Base-by-base conservation (phyloP, 2,797 vertebrate genomes). In the Smutsia gigantea region DNA sequence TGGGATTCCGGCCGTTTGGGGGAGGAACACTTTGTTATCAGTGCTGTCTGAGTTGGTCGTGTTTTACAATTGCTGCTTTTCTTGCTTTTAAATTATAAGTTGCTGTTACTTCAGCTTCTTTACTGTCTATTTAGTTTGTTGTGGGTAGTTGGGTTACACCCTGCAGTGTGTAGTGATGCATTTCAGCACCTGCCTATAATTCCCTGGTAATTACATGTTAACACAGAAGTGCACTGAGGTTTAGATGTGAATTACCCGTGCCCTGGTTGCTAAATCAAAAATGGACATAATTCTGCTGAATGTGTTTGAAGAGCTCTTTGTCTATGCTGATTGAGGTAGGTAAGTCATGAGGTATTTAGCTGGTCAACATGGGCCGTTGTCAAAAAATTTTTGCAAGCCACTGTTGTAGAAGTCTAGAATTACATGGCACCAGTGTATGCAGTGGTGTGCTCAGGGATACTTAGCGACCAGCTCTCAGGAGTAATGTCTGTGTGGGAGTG, bases 41-140 rank as follows among this genome's bases (percentile, higher is more conserved):
- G 42, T 6, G 31, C 42, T 31, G 29, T 69, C 57, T 37, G 17
- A 85, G n/a, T n/a, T 27, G 53, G 53, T 49, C 37, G 13, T 34
- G n/a, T 74, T 94, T 91, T 64, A 59, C 25, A 51, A 15, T 19
- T 13, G 63, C 86, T 14, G 59, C 31, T 81, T 55, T 84, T 87
- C 55, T 91, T 29, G 34, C 64, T 88, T 90, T 90, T 90, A 27
- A 91, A 37, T 71, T 46, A 75, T 39, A 86, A 88, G 42, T 87
- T 51, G 23, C 69, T 31, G 8, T 89, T 29, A 63, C 15, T 37
- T 61, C 39, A 13, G 7, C 17, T 29, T 81, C 34, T 34, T 71
- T 19, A 29, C 19, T 18, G 23, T 68, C 77, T 3, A 9, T 34
- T 27, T 23, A 7, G 49, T 27, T 59, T 29, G 12, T 25, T n/a